Evolutionary conservation across 2,797 vertebrate species (phyloP).

Genomic region (Phalanger gymnotis): DNA sequence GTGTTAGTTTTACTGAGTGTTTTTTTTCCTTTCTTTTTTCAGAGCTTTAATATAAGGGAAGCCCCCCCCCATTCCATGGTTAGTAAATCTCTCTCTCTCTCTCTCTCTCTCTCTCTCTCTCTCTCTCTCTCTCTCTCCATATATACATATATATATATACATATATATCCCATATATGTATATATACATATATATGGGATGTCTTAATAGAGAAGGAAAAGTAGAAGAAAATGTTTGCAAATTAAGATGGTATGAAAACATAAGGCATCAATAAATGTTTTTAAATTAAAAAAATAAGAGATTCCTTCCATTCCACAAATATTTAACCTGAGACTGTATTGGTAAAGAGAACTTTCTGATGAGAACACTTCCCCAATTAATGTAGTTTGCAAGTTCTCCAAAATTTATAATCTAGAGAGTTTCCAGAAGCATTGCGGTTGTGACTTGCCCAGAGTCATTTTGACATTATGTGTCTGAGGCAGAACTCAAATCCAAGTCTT

Average conservation of each 20-base stretch:
- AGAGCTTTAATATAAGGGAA: background rate
- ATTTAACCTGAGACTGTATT: background rate
- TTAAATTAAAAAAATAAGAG: no score
- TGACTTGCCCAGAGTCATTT: background rate
- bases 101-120: no score
- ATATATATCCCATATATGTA: no score
- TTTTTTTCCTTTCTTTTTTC: background rate
- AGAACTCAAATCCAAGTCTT: background rate
- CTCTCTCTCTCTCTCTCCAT: no score
- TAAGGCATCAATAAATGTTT: background rate
- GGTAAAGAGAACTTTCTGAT: background rate
- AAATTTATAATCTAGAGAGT: background rate
- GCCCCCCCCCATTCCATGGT: no score
- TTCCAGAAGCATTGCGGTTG: background rate
- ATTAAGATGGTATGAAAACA: background rate
- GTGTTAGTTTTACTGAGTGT: background rate
- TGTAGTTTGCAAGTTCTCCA: background rate
- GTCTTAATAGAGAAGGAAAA: background rate
- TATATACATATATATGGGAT: background rate
- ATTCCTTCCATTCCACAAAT: background rate
- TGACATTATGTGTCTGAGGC: background rate
- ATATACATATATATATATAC: no score
- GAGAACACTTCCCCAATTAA: background rate
- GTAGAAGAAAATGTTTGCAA: background rate
- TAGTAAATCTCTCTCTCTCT: no score